Conservation (phyloP, 1,140 invertebrate species). For the Drosophila sucinea region DNA sequence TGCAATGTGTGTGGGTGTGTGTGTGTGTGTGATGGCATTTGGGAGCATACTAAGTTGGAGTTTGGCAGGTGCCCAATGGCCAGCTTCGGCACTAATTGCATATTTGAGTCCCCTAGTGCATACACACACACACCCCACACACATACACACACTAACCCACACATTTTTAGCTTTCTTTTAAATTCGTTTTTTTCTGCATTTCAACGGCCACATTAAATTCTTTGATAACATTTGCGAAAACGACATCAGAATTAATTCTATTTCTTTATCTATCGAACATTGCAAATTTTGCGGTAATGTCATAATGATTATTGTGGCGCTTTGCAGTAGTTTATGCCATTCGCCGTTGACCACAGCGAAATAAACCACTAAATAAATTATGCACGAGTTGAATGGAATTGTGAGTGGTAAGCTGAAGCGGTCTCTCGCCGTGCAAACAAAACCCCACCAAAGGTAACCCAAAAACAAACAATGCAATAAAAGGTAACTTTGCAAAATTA, state of each 20-base stretch:
- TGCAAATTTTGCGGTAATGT: conserved; percentile 61
- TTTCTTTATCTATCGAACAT: conserved; percentile 45
- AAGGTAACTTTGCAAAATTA: conserved; percentile 67
- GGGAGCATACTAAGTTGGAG: conserved; percentile 16
- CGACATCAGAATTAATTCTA: background rate
- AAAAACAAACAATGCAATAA: conserved; percentile 47
- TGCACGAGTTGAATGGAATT: conserved; percentile 55
- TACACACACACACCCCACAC: conserved; percentile 27
- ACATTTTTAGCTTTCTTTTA: background rate
- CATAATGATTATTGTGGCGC: conserved; percentile 58
- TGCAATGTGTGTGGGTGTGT: conserved; percentile 1
- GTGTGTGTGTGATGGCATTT: conserved; percentile 42
- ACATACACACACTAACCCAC: background rate
- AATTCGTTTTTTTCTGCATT: conserved; percentile 2
- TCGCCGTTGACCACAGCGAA: conserved; percentile 53
- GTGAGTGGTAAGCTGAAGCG: conserved; percentile 28
- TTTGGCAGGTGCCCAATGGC: conserved; percentile 51
- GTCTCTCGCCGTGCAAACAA: conserved; percentile 29
- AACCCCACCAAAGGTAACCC: conserved; percentile 20
- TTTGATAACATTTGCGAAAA: too few species aligned
- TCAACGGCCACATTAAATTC: background rate
- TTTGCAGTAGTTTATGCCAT: conserved; percentile 38
- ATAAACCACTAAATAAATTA: conserved; percentile 79
- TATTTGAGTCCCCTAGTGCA: conserved; percentile 43
- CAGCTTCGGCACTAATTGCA: conserved; percentile 71